Conservation (phyloP, 2,888 invertebrate species). For the Eurytoma californica region DNA sequence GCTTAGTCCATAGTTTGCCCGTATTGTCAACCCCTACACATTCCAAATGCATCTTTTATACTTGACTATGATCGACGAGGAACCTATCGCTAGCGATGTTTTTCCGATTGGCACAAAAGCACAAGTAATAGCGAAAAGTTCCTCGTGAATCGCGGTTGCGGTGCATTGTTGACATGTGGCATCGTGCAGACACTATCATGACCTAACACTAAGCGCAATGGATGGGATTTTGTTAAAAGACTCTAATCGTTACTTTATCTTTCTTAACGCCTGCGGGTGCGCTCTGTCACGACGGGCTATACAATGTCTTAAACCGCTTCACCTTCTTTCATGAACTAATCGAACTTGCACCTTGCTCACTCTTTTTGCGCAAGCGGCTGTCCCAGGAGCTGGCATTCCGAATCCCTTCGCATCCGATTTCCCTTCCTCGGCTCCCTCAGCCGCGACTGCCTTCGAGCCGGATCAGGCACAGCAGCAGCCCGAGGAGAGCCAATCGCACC, state of each 20-base stretch:
- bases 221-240: not conserved
- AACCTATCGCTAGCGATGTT: conserved; percentile 28
- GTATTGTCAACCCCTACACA: conserved; percentile 41
- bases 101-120: not conserved
- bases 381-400: conserved; percentile 75
- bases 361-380: conserved; percentile 77
- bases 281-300: not conserved
- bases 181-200: conserved; percentile 47
- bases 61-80: conserved; percentile 22
- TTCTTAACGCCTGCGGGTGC: conserved; percentile 36
- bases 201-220: conserved; percentile 22
- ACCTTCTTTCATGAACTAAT: conserved; percentile 47
- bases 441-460: conserved; percentile 32
- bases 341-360: conserved; percentile 65
- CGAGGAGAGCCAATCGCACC: conserved; percentile 57
- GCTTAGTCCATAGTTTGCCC: conserved; percentile 55
- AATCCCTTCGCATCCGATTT: conserved; percentile 82
- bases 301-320: not conserved
- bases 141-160: conserved; percentile 1
- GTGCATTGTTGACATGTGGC: conserved; percentile 40
- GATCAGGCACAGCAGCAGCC: conserved; percentile 29
- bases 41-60: conserved; percentile 38
- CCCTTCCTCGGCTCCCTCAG: conserved; percentile 67
- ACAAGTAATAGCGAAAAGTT: conserved; percentile 37
- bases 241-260: conserved; percentile 6